Evolutionary conservation across 2,113 vertebrate species (phyloP).

Genomic region (Ancistrus triradiatus): DNA sequence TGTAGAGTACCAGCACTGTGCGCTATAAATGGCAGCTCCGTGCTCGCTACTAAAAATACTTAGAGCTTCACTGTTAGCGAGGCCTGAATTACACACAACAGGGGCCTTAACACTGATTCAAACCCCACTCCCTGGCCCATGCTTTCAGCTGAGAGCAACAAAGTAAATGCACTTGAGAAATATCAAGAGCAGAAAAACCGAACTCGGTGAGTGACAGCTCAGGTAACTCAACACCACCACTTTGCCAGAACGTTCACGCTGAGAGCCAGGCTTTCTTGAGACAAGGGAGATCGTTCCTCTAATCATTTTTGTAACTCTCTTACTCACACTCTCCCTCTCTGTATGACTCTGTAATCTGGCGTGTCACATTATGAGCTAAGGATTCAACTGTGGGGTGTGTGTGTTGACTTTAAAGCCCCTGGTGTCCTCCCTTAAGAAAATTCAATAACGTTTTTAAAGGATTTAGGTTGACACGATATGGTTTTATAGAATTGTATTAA

Average conservation of each 20-base stretch:
- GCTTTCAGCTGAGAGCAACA: neutral
- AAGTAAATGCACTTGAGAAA: conserved; percentile 1
- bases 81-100: conserved; percentile 9
- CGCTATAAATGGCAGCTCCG: conserved; percentile 58
- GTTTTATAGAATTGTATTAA: too few species aligned
- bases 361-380: conserved; percentile 34
- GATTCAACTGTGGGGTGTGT: conserved; percentile 38
- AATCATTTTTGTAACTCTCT: conserved; percentile 7
- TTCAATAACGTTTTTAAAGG: too few species aligned
- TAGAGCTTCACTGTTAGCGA: conserved; percentile 1
- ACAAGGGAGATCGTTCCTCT: conserved; percentile 22
- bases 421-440: too few species aligned
- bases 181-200: neutral
- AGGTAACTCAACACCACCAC: conserved; percentile 33
- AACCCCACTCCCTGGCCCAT: neutral
- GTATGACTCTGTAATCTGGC: conserved; percentile 19
- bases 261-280: conserved; percentile 20
- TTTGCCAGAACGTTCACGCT: conserved; percentile 16
- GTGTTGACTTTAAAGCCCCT: conserved; percentile 24
- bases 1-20: conserved; percentile 45
- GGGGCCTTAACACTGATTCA: neutral
- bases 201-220: conserved; percentile 33
- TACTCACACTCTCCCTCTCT: conserved; percentile 18
- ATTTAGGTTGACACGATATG: too few species aligned
- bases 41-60: conserved; percentile 58